phyloP scores from a whole-genome alignment of 2,113 vertebrate genomes.

The Osmerus eperlanus region DNA sequence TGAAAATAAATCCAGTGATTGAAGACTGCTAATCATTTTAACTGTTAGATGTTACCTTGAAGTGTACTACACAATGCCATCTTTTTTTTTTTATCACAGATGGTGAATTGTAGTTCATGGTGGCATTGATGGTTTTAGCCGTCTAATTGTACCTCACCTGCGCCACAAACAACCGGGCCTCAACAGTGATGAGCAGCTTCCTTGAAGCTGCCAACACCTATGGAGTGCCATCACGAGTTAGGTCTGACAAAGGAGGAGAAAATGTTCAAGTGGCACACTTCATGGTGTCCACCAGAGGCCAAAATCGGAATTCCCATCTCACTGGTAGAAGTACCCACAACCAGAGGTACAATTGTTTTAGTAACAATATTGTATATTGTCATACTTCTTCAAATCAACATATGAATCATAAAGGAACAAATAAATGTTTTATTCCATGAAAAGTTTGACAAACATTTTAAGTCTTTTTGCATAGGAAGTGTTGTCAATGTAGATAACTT shows the following conservation, averaged over 20 bases:
- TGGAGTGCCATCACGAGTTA: not conserved
- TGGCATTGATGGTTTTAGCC: conserved; percentile 26
- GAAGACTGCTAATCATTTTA: not conserved
- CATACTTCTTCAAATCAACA: not conserved
- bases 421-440: not conserved
- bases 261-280: conserved; percentile 6
- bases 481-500: not conserved
- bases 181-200: not conserved
- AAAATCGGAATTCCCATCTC: conserved; percentile 7
- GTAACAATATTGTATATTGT: not conserved
- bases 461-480: not conserved
- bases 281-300: conserved; percentile 2
- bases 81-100: not conserved
- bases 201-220: not conserved
- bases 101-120: conserved; percentile 27
- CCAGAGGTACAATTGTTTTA: not conserved
- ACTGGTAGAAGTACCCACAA: conserved; percentile 19
- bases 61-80: not conserved
- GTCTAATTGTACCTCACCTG: conserved; percentile 20
- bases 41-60: not conserved
- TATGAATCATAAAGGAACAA: conserved; percentile 1
- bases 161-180: conserved; percentile 18
- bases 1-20: not conserved
- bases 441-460: not conserved
- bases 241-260: not conserved